A percentile compares a stretch with the other conserved stretches of the same genome.
Evolutionary conservation across 2,797 vertebrate genomes (phyloP).

Genomic region (Salmo trutta): DNA sequence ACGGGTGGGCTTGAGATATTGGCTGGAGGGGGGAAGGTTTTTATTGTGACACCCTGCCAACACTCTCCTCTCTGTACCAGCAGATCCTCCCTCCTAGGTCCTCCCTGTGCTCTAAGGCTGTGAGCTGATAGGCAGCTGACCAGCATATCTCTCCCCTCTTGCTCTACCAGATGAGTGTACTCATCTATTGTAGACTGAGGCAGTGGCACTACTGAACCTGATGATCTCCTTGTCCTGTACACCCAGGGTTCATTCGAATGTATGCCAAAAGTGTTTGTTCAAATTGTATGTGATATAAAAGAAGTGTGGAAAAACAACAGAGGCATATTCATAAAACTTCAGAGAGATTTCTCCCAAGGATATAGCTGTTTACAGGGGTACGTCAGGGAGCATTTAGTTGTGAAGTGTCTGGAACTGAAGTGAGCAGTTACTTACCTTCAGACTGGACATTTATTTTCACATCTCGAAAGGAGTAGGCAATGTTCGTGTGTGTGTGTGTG

Average conservation of each 20-base stretch:
- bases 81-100: not conserved
- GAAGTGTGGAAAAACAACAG: not conserved
- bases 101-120: constrained; percentile 62
- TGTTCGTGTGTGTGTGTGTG: constrained; percentile 4
- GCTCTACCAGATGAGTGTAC: not conserved
- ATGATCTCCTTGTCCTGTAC: not conserved
- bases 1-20: constrained; percentile 23
- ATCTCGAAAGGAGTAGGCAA: too few relatives aligned
- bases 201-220: not conserved
- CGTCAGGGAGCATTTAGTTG: too few relatives aligned
- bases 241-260: not conserved
- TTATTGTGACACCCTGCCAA: constrained; percentile 59
- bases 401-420: not conserved
- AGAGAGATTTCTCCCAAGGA: not conserved
- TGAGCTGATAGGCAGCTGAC: constrained; percentile 67
- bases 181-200: not conserved
- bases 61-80: constrained; percentile 24
- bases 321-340: not conserved
- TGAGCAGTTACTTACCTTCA: not conserved
- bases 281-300: not conserved
- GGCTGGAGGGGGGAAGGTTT: constrained; percentile 55
- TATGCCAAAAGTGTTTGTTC: not conserved
- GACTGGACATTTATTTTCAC: too few relatives aligned
- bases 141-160: constrained; percentile 50
- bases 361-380: not conserved